phyloP scores from a whole-genome alignment of 1,140 invertebrate genomes.

The Bombus pyrosoma region DNA sequence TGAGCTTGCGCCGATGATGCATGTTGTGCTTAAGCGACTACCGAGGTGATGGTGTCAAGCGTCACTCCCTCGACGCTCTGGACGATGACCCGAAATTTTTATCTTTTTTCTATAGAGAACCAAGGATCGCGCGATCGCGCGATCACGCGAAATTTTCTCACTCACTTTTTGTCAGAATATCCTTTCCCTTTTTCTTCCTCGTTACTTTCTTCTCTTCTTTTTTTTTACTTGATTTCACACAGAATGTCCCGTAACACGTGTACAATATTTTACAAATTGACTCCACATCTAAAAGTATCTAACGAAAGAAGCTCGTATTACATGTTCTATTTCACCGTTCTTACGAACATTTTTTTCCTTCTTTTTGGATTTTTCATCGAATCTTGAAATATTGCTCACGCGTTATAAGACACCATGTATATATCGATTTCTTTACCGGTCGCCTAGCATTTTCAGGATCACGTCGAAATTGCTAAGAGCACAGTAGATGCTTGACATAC shows the following conservation, averaged over 20 bases:
- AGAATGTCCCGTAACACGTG: neutral
- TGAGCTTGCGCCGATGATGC: constrained; percentile 83
- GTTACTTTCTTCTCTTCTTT: constrained; percentile 14
- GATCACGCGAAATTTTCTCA: constrained; percentile 28
- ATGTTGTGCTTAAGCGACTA: constrained; percentile 82
- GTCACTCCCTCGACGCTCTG: constrained; percentile 73
- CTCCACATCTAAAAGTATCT: too few species aligned
- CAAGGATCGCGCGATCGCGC: constrained; percentile 46
- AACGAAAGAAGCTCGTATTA: neutral
- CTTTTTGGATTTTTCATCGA: neutral
- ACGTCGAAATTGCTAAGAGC: constrained; percentile 73
- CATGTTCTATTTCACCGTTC: rapidly evolving
- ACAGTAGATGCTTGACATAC: constrained; percentile 77
- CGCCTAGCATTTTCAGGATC: constrained; percentile 63
- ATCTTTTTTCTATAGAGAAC: constrained; percentile 63
- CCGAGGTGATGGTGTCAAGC: constrained; percentile 79
- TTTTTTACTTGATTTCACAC: neutral
- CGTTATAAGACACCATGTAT: neutral
- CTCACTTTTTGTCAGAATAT: constrained; percentile 1
- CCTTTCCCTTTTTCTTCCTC: constrained; percentile 25
- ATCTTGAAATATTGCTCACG: neutral
- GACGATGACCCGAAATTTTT: constrained; percentile 69
- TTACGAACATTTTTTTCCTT: neutral
- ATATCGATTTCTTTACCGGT: constrained; percentile 32
- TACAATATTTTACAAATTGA: neutral